These are phyloP conservation scores for Podotricha telesiphe DNA, from an alignment of 2,888 invertebrate genomes.

Conservation along the genomic window DNA sequence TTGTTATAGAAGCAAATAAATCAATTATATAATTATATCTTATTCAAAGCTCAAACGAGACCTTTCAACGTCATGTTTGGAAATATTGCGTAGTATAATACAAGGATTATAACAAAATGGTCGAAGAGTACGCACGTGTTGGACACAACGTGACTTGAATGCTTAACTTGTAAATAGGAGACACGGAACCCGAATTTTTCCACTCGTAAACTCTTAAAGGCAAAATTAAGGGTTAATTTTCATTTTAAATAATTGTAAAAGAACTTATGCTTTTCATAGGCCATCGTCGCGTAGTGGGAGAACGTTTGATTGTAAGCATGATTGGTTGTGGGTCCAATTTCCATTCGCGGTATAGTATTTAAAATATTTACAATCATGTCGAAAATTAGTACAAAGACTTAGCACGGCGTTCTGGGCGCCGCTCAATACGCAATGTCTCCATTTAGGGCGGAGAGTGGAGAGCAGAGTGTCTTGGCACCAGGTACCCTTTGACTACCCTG, in stretches of 20 bases:
- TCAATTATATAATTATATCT: not conserved
- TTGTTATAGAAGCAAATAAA: not conserved
- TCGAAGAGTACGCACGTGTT: not conserved
- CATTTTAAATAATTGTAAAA: too few relatives aligned
- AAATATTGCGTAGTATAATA: slow-evolving; percentile 14
- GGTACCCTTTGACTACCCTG: too few relatives aligned
- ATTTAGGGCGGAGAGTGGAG: too few relatives aligned
- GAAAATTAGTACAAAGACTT: too few relatives aligned
- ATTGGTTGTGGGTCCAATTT: too few relatives aligned
- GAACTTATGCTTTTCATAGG: not conserved
- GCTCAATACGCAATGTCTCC: too few relatives aligned
- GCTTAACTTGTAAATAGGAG: not conserved
- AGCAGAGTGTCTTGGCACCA: too few relatives aligned
- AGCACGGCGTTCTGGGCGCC: too few relatives aligned
- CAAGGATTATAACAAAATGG: slow-evolving; percentile 20
- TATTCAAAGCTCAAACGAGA: not conserved
- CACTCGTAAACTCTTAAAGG: slow-evolving; percentile 20
- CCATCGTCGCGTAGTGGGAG: too few relatives aligned
- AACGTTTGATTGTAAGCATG: too few relatives aligned
- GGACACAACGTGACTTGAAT: slow-evolving; percentile 24
- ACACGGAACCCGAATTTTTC: slow-evolving; percentile 20
- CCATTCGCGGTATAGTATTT: too few relatives aligned
- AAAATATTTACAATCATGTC: too few relatives aligned
- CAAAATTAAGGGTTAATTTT: slow-evolving; percentile 18
- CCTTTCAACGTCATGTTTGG: not conserved